Evolutionary conservation across 2,797 vertebrate genomes (phyloP), one percentile per base, ranked within the genome.

Genomic region (Knipowitschia caucasica): DNA sequence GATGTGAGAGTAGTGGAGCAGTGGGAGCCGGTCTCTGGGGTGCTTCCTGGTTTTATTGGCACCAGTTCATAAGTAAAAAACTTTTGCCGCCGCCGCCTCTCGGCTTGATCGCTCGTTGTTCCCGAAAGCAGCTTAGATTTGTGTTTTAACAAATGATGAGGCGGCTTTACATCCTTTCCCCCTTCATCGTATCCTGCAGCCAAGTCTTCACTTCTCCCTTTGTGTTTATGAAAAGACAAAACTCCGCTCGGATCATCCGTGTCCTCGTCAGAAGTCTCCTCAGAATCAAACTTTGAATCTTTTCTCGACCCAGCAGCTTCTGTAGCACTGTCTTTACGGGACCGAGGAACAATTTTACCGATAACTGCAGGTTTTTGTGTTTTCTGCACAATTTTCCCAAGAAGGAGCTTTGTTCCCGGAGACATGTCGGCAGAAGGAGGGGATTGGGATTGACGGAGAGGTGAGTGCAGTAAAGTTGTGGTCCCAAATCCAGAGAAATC

Each of bases 401-500:
- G 15, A 3, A 77, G 44, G 74, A 88, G 50, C 61, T 81, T 84
- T 54, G 70, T 42, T 80, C 53, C 66, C 51, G 64, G 23, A 38
- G 57, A 44, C 30, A 69, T 53, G 66, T 83, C 79, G 67, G 77
- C 69, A 71, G 80, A 57, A 62, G 69, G 52, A 46, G 77, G 58
- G 50, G 84, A n/a, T 54, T 71, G 84, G 5, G 43, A 35, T 57
- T 66, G 58, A 39, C 62, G 46, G 10, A 59, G 69, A 8, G 47
- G 66, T 33, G 60, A 49, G 34, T 49, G 49, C 53, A 57, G 46
- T 46, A 56, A 55, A 64, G 66, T 54, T 50, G 64, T 38, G 39
- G 84, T 84, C 69, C 88, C 91, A 85, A 95, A 95, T 78, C 93
- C 93, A 73, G 77, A 75, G 76, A 94, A 94, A 56, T 87, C 89